Conservation (phyloP, 1,140 invertebrate genomes). For the Caenorhabditis brenneri region DNA sequence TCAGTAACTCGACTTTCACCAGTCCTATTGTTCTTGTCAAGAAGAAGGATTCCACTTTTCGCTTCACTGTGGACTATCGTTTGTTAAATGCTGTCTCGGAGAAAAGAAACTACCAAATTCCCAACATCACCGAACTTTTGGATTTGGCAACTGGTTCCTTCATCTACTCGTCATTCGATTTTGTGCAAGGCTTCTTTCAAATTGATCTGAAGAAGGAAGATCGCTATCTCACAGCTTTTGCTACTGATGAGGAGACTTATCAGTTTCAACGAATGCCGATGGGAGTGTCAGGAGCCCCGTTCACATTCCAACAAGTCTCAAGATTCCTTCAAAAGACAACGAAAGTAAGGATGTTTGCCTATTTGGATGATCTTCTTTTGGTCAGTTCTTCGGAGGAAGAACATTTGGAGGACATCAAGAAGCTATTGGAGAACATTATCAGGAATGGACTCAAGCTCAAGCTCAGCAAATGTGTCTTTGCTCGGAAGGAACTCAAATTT, state of each 20-base stretch:
- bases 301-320: background rate
- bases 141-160: background rate
- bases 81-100: background rate
- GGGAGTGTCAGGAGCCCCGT: constrained; percentile 22
- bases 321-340: background rate
- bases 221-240: constrained; percentile 1
- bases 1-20: constrained; percentile 12
- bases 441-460: background rate
- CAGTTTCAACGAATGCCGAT: constrained; percentile 20
- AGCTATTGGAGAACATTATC: background rate
- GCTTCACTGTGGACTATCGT: constrained; percentile 50
- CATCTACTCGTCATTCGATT: background rate
- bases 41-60: constrained; percentile 40
- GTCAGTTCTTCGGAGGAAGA: constrained; percentile 37
- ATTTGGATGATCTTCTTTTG: constrained; percentile 49
- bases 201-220: background rate
- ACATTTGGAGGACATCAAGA: constrained; percentile 25
- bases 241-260: background rate
- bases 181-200: constrained; percentile 13
- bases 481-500: constrained; percentile 63
- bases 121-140: background rate
- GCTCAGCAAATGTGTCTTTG: background rate
- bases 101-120: background rate
- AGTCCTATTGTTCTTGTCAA: constrained; percentile 49
- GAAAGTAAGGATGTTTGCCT: background rate